Percentiles rank a stretch among this genome's conserved stretches.
phyloP scores from a whole-genome alignment of 2,797 vertebrate genomes.

The Etheostoma perlongum region DNA sequence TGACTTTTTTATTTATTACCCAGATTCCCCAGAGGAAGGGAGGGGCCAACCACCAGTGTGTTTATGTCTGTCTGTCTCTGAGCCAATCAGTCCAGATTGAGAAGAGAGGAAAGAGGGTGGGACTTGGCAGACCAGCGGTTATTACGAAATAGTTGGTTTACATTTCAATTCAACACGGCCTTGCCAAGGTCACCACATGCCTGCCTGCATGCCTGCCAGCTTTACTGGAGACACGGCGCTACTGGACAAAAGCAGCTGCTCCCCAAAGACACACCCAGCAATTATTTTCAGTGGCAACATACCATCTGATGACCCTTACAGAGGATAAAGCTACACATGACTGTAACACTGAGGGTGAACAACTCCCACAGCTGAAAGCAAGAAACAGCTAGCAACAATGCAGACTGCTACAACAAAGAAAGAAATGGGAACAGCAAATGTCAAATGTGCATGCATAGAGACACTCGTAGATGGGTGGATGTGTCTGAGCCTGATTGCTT shows the following conservation, averaged over 20 bases:
- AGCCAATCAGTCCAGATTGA: slow-evolving; percentile 69
- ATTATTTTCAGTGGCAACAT: slow-evolving; percentile 83
- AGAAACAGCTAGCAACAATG: slow-evolving; percentile 30
- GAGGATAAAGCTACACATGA: slow-evolving; percentile 63
- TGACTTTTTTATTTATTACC: slow-evolving; percentile 70
- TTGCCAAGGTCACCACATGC: slow-evolving; percentile 85
- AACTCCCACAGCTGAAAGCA: slow-evolving; percentile 22
- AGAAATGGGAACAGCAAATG: slow-evolving; percentile 21
- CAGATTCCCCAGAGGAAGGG: slow-evolving; percentile 70
- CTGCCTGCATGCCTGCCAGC: slow-evolving; percentile 68
- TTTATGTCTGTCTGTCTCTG: slow-evolving; percentile 67
- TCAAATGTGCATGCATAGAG: slow-evolving; percentile 27
- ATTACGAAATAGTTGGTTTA: slow-evolving; percentile 86
- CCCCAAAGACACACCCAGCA: slow-evolving; percentile 84
- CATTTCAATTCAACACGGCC: slow-evolving; percentile 82
- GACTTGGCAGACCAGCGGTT: slow-evolving; percentile 81
- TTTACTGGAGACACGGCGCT: slow-evolving; percentile 75
- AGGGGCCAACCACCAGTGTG: slow-evolving; percentile 63
- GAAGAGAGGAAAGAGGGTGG: slow-evolving; percentile 75
- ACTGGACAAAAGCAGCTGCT: slow-evolving; percentile 86
- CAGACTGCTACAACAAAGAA: slow-evolving; percentile 7
- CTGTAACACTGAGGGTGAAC: slow-evolving; percentile 42
- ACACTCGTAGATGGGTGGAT: slow-evolving; percentile 27
- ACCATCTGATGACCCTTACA: slow-evolving; percentile 76
- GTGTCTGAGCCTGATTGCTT: slow-evolving; percentile 47